Evolutionary conservation across 2,113 vertebrate species (phyloP).

Genomic region (Xiphophorus maculatus): DNA sequence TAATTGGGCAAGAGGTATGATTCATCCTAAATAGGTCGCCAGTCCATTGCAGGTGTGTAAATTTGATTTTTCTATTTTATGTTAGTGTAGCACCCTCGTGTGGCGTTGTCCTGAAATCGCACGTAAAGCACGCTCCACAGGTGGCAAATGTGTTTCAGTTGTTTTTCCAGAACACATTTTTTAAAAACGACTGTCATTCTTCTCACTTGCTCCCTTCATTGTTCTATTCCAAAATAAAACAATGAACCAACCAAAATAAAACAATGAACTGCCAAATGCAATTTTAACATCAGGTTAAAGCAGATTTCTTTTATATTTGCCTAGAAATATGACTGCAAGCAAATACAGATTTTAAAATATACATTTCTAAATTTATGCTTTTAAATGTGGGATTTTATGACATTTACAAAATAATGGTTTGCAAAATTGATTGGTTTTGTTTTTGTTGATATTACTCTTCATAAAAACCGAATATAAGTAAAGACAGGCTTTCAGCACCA

Average conservation of each 20-base stretch:
- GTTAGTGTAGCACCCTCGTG: constrained; percentile 53
- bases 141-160: not conserved
- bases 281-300: not conserved
- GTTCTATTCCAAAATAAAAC: too few relatives aligned
- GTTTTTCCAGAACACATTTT: not conserved
- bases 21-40: too few relatives aligned
- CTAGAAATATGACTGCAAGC: not conserved
- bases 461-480: not conserved
- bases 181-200: not conserved
- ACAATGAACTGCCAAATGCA: too few relatives aligned
- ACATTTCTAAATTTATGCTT: too few relatives aligned
- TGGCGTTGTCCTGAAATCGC: constrained; percentile 47
- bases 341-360: not conserved
- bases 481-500: constrained; percentile 41
- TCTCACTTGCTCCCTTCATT: not conserved
- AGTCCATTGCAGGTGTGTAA: not conserved
- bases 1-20: too few relatives aligned
- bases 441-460: not conserved
- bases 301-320: not conserved
- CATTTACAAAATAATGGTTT: not conserved
- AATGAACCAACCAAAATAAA: too few relatives aligned
- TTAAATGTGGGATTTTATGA: not conserved
- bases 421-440: not conserved
- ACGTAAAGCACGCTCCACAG: constrained; percentile 31
- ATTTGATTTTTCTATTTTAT: not conserved